These are phyloP conservation scores for Scarus forsteni DNA, from an alignment of 2,797 vertebrate species.

Conservation along the genomic window DNA sequence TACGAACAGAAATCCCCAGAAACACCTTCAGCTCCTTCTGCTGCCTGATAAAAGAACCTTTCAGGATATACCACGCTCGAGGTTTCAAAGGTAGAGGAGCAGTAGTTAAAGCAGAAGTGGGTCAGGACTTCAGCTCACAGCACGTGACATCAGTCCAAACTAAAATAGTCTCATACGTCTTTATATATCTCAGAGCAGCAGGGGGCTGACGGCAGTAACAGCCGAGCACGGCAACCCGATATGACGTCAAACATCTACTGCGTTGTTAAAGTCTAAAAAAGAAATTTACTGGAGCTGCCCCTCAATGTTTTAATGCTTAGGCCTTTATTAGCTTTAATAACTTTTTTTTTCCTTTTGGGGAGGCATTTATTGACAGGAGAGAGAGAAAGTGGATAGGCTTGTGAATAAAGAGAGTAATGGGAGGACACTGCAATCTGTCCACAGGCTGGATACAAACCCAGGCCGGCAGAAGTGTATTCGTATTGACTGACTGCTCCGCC, in stretches of 20 bases:
- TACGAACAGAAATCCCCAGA: neutral
- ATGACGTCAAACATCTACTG: neutral
- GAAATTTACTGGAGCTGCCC: neutral
- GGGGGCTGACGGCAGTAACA: neutral
- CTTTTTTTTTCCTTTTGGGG: no score
- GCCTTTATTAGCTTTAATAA: no score
- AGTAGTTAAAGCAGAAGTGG: constrained; percentile 5
- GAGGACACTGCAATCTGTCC: no score
- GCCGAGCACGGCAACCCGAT: neutral
- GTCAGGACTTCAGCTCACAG: constrained; percentile 7
- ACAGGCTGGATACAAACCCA: no score
- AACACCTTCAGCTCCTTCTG: neutral
- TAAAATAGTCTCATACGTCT: constrained; percentile 1
- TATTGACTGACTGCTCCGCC: no score
- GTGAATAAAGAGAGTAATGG: no score
- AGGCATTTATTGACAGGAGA: no score
- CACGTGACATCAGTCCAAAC: neutral
- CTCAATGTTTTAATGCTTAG: no score
- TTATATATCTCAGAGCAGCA: neutral
- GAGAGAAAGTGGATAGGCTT: no score
- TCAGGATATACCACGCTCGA: constrained; percentile 2
- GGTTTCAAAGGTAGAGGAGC: neutral
- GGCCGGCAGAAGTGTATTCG: no score
- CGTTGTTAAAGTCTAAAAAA: neutral
- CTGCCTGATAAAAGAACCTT: neutral